phyloP scores from a whole-genome alignment of 2,113 vertebrate species.

The Paramormyrops kingsleyae region DNA sequence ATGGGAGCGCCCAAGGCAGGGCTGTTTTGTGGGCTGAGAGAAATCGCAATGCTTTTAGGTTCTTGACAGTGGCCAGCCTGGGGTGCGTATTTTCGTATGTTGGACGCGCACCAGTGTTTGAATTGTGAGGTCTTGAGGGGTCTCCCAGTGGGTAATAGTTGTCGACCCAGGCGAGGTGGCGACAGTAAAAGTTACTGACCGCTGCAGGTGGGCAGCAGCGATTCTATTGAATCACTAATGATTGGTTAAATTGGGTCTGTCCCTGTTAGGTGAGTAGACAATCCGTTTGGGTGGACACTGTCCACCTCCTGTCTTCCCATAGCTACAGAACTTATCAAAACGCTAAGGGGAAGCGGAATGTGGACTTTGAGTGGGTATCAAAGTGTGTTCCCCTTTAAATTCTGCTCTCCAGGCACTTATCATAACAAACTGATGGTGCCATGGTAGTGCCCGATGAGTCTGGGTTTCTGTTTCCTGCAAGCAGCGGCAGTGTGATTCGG shows the following conservation, averaged over 20 bases:
- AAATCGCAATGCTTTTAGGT: background rate
- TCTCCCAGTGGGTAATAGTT: background rate
- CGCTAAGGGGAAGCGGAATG: background rate
- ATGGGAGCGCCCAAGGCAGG: background rate
- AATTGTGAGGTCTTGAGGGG: background rate
- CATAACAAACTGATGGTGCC: background rate
- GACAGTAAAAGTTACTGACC: background rate
- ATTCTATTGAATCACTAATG: background rate
- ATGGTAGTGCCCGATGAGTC: background rate
- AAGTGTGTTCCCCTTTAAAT: background rate
- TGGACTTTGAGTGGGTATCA: background rate
- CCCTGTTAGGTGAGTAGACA: background rate
- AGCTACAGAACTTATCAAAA: background rate
- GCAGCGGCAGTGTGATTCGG: background rate
- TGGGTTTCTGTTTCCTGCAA: background rate
- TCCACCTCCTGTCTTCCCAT: background rate
- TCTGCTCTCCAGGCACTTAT: background rate
- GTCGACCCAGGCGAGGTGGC: background rate
- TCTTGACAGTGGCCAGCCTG: background rate
- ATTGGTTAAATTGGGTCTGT: background rate
- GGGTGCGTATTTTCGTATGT: background rate
- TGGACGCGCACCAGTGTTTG: background rate
- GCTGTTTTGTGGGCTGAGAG: background rate
- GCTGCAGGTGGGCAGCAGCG: background rate
- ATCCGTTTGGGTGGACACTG: background rate